Conservation (phyloP, 2,888 invertebrate species). For the Eupithecia subfuscata region DNA sequence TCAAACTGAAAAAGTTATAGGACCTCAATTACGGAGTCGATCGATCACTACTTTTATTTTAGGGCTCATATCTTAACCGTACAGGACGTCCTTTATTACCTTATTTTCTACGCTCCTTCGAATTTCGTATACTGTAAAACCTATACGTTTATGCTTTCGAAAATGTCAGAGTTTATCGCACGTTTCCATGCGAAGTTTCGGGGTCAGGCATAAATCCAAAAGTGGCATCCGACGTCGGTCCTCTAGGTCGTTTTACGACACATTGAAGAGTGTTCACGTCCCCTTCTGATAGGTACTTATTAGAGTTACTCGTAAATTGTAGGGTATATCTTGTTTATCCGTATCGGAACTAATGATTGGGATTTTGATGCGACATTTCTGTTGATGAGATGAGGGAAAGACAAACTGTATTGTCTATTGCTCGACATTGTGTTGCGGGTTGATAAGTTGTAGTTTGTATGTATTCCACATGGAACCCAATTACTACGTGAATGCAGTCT, state of each 20-base stretch:
- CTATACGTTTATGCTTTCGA: conserved; percentile 56
- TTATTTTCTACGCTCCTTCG: conserved; percentile 34
- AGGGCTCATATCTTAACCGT: conserved; percentile 39
- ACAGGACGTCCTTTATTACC: conserved; percentile 34
- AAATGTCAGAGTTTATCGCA: conserved; percentile 56
- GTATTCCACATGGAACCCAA: not conserved
- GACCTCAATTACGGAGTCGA: conserved; percentile 32
- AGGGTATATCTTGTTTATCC: conserved; percentile 44
- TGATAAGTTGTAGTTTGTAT: not conserved
- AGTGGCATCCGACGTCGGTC: conserved; percentile 55
- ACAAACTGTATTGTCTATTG: not conserved
- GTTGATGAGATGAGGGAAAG: conserved; percentile 24
- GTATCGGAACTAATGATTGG: conserved; percentile 42
- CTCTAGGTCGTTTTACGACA: conserved; percentile 58
- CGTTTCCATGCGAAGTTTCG: conserved; percentile 58
- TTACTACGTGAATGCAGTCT: not conserved
- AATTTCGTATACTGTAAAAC: conserved; percentile 41
- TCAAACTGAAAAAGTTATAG: conserved; percentile 31
- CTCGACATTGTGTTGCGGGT: not conserved
- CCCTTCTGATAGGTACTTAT: conserved; percentile 42
- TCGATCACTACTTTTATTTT: conserved; percentile 42
- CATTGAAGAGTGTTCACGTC: conserved; percentile 53
- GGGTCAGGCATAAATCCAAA: conserved; percentile 62
- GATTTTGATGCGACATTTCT: conserved; percentile 41
- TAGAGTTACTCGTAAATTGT: conserved; percentile 39